A percentile compares a stretch with the other conserved stretches of the same genome.
Conservation (phyloP, 1,140 invertebrate genomes). For the Odontomachus brunneus region DNA sequence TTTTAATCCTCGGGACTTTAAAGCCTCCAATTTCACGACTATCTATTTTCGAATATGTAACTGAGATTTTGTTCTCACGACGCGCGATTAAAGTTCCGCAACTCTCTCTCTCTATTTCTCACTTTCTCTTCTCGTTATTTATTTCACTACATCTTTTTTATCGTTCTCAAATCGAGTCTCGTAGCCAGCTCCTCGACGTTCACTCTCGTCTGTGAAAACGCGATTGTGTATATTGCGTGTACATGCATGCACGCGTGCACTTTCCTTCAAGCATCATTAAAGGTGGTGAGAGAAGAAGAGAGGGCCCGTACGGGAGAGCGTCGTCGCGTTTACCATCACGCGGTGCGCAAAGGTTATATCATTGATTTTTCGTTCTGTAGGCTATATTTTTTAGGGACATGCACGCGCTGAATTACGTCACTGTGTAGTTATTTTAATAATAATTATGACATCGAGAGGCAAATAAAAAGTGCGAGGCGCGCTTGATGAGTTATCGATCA, state of each 20-base stretch:
- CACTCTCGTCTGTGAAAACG: conserved; percentile 11
- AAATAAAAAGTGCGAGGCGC: conserved; percentile 33
- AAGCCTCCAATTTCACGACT: background rate
- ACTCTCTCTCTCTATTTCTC: too few species aligned
- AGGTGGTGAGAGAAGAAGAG: conserved; percentile 12
- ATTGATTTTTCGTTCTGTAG: conserved; percentile 39
- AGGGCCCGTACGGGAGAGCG: background rate
- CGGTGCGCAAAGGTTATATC: conserved; percentile 33
- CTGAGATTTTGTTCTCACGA: too few species aligned
- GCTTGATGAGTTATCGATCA: conserved; percentile 44
- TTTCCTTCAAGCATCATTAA: conserved; percentile 28
- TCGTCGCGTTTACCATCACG: background rate
- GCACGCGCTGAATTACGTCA: conserved; percentile 37
- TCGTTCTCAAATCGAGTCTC: too few species aligned
- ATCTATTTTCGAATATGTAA: background rate
- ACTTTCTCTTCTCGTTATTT: too few species aligned
- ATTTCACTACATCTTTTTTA: too few species aligned
- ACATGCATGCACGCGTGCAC: background rate
- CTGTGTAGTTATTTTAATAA: conserved; percentile 48
- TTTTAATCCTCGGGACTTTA: background rate
- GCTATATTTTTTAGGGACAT: background rate
- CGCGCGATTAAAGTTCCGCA: too few species aligned
- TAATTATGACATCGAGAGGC: conserved; percentile 45
- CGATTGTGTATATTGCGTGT: conserved; percentile 19
- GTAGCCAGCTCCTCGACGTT: background rate